Evolutionary conservation across 2,113 vertebrate genomes (phyloP).

Genomic region (Cranoglanis bouderius): DNA sequence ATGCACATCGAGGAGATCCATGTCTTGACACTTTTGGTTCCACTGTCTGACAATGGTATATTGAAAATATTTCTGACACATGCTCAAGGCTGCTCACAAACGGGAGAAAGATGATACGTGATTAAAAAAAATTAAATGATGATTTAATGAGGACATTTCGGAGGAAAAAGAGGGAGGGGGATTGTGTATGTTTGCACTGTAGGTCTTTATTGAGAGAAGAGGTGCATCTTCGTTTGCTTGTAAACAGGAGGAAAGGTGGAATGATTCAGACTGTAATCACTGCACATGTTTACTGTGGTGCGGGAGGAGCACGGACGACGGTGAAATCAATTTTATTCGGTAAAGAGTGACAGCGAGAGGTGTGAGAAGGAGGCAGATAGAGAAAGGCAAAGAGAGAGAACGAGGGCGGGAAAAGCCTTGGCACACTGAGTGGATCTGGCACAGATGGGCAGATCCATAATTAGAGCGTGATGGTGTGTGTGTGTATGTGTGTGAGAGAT

Average conservation of each 20-base stretch:
- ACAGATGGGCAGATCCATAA: constrained; percentile 60
- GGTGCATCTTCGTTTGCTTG: constrained; percentile 29
- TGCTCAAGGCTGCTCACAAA: constrained; percentile 34
- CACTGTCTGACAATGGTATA: constrained; percentile 12
- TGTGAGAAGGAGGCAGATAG: constrained; percentile 32
- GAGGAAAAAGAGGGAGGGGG: background rate
- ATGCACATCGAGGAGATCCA: constrained; percentile 14
- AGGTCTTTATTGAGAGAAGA: constrained; percentile 22
- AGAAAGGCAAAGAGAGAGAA: constrained; percentile 32
- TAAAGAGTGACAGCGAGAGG: constrained; percentile 38
- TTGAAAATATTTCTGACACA: constrained; percentile 31
- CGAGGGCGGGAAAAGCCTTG: constrained; percentile 39
- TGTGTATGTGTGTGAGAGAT: constrained; percentile 29
- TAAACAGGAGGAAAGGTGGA: constrained; percentile 22
- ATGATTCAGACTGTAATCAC: constrained; percentile 33
- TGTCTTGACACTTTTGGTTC: constrained; percentile 22
- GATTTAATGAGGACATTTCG: constrained; percentile 31
- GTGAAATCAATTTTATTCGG: background rate
- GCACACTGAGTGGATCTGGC: constrained; percentile 49
- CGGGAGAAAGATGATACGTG: constrained; percentile 25
- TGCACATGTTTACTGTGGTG: constrained; percentile 25
- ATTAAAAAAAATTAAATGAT: constrained; percentile 37
- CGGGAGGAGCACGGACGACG: background rate
- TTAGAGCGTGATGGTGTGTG: constrained; percentile 65
- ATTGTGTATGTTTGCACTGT: constrained; percentile 28